phyloP scores from a whole-genome alignment of 2,113 vertebrate genomes.

The Microcebus tavaratra region DNA sequence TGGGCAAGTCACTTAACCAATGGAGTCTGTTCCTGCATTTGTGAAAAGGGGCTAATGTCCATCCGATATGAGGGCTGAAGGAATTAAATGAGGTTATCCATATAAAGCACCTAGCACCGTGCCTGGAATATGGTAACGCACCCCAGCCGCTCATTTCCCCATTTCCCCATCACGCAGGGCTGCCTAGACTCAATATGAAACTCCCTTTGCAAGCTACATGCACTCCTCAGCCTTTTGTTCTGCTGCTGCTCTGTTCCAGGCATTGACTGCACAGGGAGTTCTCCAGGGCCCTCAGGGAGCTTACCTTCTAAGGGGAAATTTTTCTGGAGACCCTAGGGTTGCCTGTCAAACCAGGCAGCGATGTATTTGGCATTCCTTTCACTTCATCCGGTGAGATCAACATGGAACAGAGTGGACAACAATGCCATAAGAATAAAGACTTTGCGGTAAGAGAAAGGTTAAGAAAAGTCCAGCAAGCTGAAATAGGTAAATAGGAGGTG shows the following conservation, averaged over 20 bases:
- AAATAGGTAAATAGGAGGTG: neutral
- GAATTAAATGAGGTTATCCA: neutral
- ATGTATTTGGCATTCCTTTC: neutral
- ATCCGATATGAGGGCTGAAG: too few relatives aligned
- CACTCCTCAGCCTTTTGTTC: neutral
- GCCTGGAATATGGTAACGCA: neutral
- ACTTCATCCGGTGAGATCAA: neutral
- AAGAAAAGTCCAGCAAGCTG: neutral
- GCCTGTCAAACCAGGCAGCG: neutral
- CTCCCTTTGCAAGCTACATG: neutral
- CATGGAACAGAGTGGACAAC: neutral
- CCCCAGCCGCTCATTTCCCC: neutral
- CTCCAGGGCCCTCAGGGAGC: neutral
- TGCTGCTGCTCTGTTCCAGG: neutral
- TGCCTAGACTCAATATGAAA: neutral
- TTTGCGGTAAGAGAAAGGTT: neutral
- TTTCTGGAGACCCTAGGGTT: neutral
- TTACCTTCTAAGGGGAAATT: neutral
- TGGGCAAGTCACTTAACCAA: neutral
- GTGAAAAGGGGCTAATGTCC: neutral
- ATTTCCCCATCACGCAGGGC: neutral
- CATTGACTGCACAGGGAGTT: neutral
- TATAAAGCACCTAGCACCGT: neutral
- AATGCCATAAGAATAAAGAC: neutral
- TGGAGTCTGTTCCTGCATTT: neutral